phyloP scores from a whole-genome alignment of 2,888 invertebrate species.

The Heliconius cydno region DNA sequence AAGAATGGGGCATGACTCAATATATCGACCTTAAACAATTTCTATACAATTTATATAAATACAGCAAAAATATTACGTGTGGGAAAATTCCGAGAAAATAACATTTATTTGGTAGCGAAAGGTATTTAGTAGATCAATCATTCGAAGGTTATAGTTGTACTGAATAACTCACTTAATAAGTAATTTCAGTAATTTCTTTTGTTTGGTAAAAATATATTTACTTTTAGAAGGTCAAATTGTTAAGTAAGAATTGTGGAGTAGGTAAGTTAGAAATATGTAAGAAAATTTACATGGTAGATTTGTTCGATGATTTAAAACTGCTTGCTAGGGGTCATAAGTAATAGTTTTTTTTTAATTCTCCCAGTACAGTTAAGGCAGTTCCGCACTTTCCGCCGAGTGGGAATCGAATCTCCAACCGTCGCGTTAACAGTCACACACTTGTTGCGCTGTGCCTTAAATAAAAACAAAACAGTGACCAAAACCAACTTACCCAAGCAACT shows the following conservation, averaged over 20 bases:
- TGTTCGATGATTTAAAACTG: no score
- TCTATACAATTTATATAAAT: conserved; percentile 2
- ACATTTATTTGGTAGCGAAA: conserved; percentile 12
- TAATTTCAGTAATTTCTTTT: background rate
- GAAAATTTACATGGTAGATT: background rate
- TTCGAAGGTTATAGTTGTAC: background rate
- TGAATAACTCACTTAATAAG: conserved; percentile 10
- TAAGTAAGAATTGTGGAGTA: background rate
- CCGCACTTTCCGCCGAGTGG: background rate
- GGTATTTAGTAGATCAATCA: conserved; percentile 21
- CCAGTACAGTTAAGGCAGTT: background rate
- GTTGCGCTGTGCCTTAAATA: background rate
- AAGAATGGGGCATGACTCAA: background rate
- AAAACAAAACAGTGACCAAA: background rate
- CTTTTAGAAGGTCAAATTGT: background rate
- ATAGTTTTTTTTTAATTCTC: no score
- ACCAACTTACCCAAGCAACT: conserved; percentile 82
- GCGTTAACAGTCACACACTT: background rate
- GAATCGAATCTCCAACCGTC: background rate
- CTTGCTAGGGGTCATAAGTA: no score
- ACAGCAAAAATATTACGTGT: background rate
- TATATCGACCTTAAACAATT: conserved; percentile 1
- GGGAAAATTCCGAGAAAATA: conserved; percentile 2
- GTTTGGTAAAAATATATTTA: background rate
- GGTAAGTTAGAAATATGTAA: background rate